Conservation (phyloP, 2,888 invertebrate species). For the Sinelater perroti region DNA sequence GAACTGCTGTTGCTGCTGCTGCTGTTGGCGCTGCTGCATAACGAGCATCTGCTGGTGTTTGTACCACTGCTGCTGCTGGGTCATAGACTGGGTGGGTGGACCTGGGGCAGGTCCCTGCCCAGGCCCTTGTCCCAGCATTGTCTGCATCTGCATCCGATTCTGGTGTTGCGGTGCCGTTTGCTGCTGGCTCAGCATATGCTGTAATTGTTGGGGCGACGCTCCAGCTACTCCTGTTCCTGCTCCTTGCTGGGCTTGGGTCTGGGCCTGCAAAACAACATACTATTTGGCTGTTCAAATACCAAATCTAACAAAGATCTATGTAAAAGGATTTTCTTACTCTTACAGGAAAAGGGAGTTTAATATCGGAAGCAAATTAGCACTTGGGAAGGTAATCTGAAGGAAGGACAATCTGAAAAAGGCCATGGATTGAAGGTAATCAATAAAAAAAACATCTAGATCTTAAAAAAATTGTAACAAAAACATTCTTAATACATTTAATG, state of each 20-base stretch:
- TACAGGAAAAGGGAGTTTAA: no score
- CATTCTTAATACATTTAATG: no score
- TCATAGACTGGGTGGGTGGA: constrained; percentile 47
- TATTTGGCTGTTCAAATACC: not conserved
- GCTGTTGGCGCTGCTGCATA: constrained; percentile 63
- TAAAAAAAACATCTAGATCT: no score
- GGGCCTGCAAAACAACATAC: constrained; percentile 48
- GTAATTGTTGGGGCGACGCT: constrained; percentile 64
- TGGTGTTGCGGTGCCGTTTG: constrained; percentile 64
- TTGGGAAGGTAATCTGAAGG: no score
- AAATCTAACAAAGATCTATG: no score
- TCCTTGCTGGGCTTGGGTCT: constrained; percentile 46
- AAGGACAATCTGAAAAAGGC: not conserved
- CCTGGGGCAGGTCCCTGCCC: constrained; percentile 51
- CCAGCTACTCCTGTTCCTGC: constrained; percentile 52
- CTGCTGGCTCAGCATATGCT: constrained; percentile 60
- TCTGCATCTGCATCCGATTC: constrained; percentile 64
- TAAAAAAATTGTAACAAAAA: no score
- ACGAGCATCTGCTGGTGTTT: constrained; percentile 60
- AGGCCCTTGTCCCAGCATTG: constrained; percentile 54
- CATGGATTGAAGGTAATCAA: not conserved
- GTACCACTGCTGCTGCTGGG: constrained; percentile 63
- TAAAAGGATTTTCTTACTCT: not conserved
- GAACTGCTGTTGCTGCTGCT: constrained; percentile 68
- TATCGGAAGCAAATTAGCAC: no score